A percentile compares a stretch with the other conserved stretches of the same genome.
phyloP scores from a whole-genome alignment of 1,140 invertebrate genomes.

The Heliothis virescens region DNA sequence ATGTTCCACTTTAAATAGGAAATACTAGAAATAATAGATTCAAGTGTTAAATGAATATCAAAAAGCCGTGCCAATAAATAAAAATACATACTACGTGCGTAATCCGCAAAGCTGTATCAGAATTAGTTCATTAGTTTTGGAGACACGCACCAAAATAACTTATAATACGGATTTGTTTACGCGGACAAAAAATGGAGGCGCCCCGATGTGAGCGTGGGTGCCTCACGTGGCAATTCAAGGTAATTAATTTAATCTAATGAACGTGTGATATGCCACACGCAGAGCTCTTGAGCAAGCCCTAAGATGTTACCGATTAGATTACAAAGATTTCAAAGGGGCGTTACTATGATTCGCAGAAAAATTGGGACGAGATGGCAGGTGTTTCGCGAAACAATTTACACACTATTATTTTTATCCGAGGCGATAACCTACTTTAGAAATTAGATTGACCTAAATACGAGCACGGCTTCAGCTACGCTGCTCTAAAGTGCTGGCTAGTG shows the following conservation, averaged over 20 bases:
- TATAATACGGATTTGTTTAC: constrained; percentile 32
- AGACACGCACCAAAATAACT: constrained; percentile 34
- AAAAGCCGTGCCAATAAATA: constrained; percentile 35
- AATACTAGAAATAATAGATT: neutral
- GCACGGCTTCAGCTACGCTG: neutral
- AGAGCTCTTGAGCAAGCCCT: neutral
- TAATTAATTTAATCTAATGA: constrained; percentile 37
- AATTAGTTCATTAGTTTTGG: constrained; percentile 24
- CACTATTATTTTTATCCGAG: constrained; percentile 36
- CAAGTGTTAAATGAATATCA: neutral
- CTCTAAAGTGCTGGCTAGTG: neutral
- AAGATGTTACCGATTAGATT: too few species aligned
- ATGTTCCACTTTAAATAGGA: neutral
- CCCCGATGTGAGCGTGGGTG: constrained; percentile 16
- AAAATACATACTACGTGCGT: constrained; percentile 18
- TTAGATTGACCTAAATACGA: constrained; percentile 26
- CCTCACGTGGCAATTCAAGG: constrained; percentile 36
- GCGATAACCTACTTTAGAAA: constrained; percentile 40
- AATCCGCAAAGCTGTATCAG: constrained; percentile 5
- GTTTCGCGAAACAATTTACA: constrained; percentile 25
- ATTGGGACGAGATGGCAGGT: constrained; percentile 12
- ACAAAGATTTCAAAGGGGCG: neutral
- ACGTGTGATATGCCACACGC: neutral
- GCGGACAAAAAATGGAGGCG: constrained; percentile 33
- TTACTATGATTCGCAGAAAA: neutral